Conservation (phyloP, 1,140 invertebrate species). For the Steinernema khuongi region DNA sequence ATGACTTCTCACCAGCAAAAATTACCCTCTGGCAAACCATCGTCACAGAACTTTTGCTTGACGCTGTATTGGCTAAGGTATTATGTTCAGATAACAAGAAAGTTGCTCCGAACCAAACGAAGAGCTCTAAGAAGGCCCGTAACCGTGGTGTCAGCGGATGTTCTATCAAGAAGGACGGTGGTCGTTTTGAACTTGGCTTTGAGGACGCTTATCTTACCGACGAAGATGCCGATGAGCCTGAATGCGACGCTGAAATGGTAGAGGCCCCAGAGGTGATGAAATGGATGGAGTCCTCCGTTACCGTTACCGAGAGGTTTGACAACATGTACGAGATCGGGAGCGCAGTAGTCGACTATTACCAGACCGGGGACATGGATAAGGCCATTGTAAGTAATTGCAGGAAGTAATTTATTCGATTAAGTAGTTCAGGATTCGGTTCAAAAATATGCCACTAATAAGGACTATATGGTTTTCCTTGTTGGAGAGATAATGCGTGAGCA, state of each 20-base stretch:
- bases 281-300: too few species aligned
- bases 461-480: background rate
- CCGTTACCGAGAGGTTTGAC: too few species aligned
- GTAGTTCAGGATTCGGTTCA: background rate
- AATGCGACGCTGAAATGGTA: background rate
- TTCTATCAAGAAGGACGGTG: background rate
- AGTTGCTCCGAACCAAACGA: constrained; percentile 2
- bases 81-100: background rate
- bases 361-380: background rate
- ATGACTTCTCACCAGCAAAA: too few species aligned
- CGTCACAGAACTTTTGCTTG: too few species aligned
- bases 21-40: too few species aligned
- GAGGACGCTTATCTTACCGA: background rate
- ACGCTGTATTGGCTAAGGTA: too few species aligned
- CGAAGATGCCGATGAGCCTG: background rate
- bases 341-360: background rate
- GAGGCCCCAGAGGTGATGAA: too few species aligned
- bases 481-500: background rate
- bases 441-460: background rate
- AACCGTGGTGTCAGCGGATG: constrained; percentile 3
- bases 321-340: background rate
- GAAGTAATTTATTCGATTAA: background rate
- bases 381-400: background rate
- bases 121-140: background rate
- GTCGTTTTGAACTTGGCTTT: background rate